Percentiles rank a stretch among this genome's conserved stretches.
phyloP scores from a whole-genome alignment of 2,113 vertebrate species.

The Epinephelus moara region DNA sequence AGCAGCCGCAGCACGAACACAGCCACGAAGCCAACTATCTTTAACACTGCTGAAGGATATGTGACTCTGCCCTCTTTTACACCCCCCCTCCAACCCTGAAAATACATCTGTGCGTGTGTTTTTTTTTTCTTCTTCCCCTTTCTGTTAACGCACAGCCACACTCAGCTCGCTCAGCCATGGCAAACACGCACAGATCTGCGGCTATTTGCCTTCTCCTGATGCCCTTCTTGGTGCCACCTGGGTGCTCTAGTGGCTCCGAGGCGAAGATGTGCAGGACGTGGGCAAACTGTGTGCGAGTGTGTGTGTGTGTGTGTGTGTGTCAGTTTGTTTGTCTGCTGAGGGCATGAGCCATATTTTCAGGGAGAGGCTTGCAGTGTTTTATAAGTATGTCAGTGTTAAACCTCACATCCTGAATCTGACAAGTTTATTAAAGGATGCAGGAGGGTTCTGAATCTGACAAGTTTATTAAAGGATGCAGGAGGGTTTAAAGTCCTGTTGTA shows the following conservation, averaged over 20 bases:
- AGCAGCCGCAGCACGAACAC: slow-evolving; percentile 15
- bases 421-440: not conserved
- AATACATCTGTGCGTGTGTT: slow-evolving; percentile 83
- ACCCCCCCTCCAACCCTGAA: slow-evolving; percentile 33
- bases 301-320: slow-evolving; percentile 41
- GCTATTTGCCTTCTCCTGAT: slow-evolving; percentile 55
- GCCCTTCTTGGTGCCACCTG: slow-evolving; percentile 80
- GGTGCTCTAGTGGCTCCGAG: slow-evolving; percentile 78
- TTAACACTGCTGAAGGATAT: slow-evolving; percentile 54
- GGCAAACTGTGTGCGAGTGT: slow-evolving; percentile 21
- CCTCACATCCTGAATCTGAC: not conserved
- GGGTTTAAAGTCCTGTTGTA: not conserved
- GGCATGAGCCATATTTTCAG: slow-evolving; percentile 71
- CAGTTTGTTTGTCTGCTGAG: slow-evolving; percentile 57
- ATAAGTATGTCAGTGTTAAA: not conserved
- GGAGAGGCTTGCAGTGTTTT: slow-evolving; percentile 26
- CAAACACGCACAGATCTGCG: slow-evolving; percentile 63
- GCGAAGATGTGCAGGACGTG: slow-evolving; percentile 70
- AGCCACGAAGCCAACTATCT: slow-evolving; percentile 26
- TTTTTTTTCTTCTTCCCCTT: slow-evolving; percentile 20
- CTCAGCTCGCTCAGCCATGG: slow-evolving; percentile 75
- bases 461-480: not conserved
- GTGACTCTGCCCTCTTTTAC: slow-evolving; percentile 30
- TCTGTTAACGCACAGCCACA: slow-evolving; percentile 69
- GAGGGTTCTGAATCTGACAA: not conserved